phyloP scores from a whole-genome alignment of 2,888 invertebrate genomes.

The Apomyelois bistriatella region DNA sequence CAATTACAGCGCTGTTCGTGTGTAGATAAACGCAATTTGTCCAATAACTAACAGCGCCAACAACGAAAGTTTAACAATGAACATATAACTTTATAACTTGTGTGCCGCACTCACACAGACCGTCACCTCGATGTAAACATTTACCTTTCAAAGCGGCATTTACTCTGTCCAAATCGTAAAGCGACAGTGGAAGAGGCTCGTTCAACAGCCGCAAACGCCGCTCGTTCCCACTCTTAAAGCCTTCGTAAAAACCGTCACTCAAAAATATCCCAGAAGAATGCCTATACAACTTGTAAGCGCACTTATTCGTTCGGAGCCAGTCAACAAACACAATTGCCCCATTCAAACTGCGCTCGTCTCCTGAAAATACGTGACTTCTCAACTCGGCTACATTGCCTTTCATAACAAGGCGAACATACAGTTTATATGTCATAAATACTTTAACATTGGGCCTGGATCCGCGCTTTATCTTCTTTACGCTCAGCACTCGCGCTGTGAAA shows the following conservation, averaged over 20 bases:
- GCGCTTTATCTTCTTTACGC: conserved; percentile 72
- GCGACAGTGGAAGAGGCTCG: conserved; percentile 72
- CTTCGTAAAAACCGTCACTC: conserved; percentile 67
- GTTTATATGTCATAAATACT: conserved; percentile 71
- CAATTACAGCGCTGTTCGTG: conserved; percentile 13
- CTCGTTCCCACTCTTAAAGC: conserved; percentile 47
- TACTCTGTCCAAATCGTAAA: conserved; percentile 75
- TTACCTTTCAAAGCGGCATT: conserved; percentile 77
- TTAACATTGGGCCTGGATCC: conserved; percentile 54
- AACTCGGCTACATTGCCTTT: conserved; percentile 67
- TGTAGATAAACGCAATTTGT: conserved; percentile 15
- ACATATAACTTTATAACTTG: conserved; percentile 47
- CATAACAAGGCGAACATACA: conserved; percentile 67
- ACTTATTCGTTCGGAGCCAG: conserved; percentile 71
- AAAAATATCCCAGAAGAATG: conserved; percentile 75
- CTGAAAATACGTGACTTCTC: conserved; percentile 62
- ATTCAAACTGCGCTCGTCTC: conserved; percentile 63
- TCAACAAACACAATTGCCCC: conserved; percentile 70
- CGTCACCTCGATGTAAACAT: conserved; percentile 63
- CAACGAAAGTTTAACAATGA: conserved; percentile 34
- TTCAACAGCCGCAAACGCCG: conserved; percentile 66
- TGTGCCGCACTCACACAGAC: conserved; percentile 44
- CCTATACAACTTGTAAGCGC: conserved; percentile 70
- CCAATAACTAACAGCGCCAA: conserved; percentile 26
- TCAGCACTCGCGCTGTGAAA: conserved; percentile 72